A percentile compares a stretch with the other conserved stretches of the same genome.
Evolutionary conservation across 2,113 vertebrate genomes (phyloP).

Genomic region (Chlamydotis undulata): DNA sequence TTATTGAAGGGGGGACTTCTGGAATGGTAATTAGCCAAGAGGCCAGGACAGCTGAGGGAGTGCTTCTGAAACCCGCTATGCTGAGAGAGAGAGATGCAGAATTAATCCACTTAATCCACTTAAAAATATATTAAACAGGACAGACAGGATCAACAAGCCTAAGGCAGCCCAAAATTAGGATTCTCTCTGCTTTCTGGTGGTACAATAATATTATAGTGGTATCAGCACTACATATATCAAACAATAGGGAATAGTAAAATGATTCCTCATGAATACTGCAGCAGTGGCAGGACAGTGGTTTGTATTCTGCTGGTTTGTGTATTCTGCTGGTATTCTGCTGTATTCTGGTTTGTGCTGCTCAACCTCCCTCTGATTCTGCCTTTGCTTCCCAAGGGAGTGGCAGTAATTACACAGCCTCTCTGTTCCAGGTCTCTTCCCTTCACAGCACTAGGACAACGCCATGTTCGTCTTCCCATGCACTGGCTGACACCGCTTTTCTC

Average conservation of each 20-base stretch:
- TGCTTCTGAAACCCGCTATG: background rate
- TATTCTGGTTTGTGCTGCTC: background rate
- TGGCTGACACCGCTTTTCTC: background rate
- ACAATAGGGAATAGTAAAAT: background rate
- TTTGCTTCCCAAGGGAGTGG: background rate
- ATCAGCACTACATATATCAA: background rate
- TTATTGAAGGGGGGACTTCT: constrained; percentile 27
- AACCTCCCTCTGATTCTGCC: background rate
- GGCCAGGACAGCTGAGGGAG: background rate
- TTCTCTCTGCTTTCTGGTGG: background rate
- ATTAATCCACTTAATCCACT: background rate
- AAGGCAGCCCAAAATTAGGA: background rate
- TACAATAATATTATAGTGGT: background rate
- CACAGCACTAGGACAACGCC: background rate
- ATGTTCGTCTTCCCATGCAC: background rate
- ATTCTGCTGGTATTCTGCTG: too few relatives aligned
- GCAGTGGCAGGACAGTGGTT: background rate
- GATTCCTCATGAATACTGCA: background rate
- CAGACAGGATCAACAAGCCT: background rate
- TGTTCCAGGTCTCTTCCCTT: background rate
- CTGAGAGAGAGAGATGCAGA: background rate
- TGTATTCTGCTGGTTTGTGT: background rate
- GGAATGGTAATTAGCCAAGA: constrained; percentile 50
- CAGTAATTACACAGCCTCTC: background rate
- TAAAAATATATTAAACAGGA: background rate